These are phyloP conservation scores for Cryptus viduatorius DNA, from an alignment of 2,888 invertebrate species.

Conservation along the genomic window DNA sequence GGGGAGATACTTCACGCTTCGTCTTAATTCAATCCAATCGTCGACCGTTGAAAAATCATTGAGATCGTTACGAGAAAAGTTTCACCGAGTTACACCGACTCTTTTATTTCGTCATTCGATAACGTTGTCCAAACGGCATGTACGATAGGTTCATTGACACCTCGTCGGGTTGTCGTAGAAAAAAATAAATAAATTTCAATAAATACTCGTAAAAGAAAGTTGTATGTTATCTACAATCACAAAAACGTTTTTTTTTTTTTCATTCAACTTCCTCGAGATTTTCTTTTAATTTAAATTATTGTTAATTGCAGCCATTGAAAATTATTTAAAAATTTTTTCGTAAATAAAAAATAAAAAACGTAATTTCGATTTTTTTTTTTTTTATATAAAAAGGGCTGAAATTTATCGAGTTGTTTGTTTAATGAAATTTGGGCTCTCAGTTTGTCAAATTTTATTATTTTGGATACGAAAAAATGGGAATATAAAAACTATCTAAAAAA, in stretches of 20 bases:
- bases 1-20: constrained; percentile 39
- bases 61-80: constrained; percentile 29
- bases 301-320: too few relatives aligned
- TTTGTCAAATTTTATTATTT: too few relatives aligned
- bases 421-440: too few relatives aligned
- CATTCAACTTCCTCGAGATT: too few relatives aligned
- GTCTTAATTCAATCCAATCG: constrained; percentile 33
- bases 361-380: too few relatives aligned
- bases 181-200: not conserved
- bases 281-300: too few relatives aligned
- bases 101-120: constrained; percentile 38
- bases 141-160: constrained; percentile 1
- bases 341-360: too few relatives aligned
- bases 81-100: constrained; percentile 32
- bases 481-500: not conserved
- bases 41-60: constrained; percentile 37
- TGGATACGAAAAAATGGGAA: not conserved
- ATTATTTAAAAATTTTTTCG: too few relatives aligned
- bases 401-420: too few relatives aligned
- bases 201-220: not conserved
- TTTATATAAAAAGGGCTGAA: too few relatives aligned
- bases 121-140: constrained; percentile 6
- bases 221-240: too few relatives aligned
- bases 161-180: not conserved
- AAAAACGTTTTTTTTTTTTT: too few relatives aligned